Percentiles rank a stretch among this genome's conserved stretches.
Conservation (phyloP, 2,113 vertebrate genomes). For the Arizona elegans region DNA sequence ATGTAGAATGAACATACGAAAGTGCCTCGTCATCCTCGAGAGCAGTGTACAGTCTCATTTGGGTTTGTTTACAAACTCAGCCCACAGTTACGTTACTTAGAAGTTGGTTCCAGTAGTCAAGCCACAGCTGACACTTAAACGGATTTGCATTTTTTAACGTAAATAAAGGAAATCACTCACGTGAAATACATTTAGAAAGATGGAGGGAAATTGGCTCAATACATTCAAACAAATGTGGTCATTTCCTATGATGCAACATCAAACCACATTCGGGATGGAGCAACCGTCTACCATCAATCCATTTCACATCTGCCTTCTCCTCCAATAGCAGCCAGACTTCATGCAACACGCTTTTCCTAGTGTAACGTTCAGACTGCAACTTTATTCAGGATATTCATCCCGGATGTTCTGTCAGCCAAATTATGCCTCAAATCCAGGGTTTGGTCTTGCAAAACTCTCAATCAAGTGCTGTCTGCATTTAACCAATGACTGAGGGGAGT, state of each 20-base stretch:
- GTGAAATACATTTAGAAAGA: background rate
- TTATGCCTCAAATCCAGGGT: background rate
- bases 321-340: background rate
- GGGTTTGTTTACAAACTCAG: background rate
- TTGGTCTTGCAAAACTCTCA: background rate
- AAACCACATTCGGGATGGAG: background rate
- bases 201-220: background rate
- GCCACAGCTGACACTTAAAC: too few relatives aligned
- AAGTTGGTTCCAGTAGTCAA: background rate
- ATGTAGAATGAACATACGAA: background rate
- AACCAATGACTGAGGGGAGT: background rate
- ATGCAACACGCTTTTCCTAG: background rate
- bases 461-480: background rate
- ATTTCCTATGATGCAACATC: conserved; percentile 13
- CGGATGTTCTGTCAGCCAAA: background rate
- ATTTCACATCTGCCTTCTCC: background rate
- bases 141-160: background rate
- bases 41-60: background rate
- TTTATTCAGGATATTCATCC: background rate
- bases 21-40: background rate
- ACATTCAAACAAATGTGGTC: background rate
- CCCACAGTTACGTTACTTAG: background rate
- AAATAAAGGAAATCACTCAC: conserved; percentile 8
- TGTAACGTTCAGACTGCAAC: background rate
- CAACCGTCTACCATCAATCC: background rate